A percentile compares a stretch with the other conserved stretches of the same genome.
Conservation (phyloP, 2,113 vertebrate genomes). For the Dinomys branickii region DNA sequence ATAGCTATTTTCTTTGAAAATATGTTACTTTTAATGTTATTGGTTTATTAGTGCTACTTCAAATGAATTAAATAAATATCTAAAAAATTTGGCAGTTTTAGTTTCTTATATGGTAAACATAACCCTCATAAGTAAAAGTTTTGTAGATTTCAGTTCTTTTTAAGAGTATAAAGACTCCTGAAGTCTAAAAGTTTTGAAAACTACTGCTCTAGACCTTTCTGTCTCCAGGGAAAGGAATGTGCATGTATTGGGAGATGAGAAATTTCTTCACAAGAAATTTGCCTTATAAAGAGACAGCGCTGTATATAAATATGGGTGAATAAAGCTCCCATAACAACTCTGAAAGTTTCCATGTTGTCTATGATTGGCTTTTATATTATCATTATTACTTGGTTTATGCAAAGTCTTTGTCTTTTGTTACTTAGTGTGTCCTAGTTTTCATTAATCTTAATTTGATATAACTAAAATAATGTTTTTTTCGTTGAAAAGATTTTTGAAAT, state of each 20-base stretch:
- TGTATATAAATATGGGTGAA: background rate
- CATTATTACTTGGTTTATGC: background rate
- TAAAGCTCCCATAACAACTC: background rate
- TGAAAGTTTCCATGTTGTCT: background rate
- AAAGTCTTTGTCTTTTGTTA: background rate
- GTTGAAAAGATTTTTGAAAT: background rate
- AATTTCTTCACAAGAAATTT: background rate
- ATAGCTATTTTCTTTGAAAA: constrained; percentile 13
- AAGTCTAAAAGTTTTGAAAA: constrained; percentile 7
- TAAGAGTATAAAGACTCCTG: background rate
- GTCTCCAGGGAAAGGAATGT: background rate
- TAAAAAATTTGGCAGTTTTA: constrained; percentile 11
- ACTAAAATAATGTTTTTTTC: constrained; percentile 13
- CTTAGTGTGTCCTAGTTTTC: background rate
- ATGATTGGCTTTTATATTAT: background rate
- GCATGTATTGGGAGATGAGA: background rate
- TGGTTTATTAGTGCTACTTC: constrained; percentile 20
- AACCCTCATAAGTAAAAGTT: constrained; percentile 27
- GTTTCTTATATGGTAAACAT: background rate
- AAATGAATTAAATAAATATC: background rate
- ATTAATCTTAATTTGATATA: constrained; percentile 47
- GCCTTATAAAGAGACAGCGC: background rate
- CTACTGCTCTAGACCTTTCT: background rate
- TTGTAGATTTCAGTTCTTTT: background rate
- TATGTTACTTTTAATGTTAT: background rate